Percentiles rank a stretch among this genome's conserved stretches.
Evolutionary conservation across 2,113 vertebrate genomes (phyloP).

Genomic region (Stegostoma tigrinum): DNA sequence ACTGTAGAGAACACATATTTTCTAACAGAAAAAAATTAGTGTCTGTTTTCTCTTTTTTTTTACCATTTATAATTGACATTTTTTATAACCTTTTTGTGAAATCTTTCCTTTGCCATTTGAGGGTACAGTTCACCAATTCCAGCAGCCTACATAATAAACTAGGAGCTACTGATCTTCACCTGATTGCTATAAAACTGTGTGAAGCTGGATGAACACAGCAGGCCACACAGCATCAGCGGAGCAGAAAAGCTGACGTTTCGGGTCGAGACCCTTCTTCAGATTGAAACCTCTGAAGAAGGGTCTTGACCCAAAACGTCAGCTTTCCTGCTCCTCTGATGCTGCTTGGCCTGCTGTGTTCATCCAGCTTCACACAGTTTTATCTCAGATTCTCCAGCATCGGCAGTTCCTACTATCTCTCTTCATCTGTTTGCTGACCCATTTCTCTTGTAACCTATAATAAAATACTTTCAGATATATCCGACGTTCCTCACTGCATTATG

Average conservation of each 20-base stretch:
- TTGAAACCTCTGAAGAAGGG: too few species aligned
- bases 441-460: not conserved
- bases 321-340: too few species aligned
- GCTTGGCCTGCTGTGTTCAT: too few species aligned
- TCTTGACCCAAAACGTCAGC: too few species aligned
- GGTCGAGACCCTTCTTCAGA: too few species aligned
- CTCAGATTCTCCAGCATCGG: too few species aligned
- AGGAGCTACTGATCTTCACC: not conserved
- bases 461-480: not conserved
- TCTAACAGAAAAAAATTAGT: not conserved
- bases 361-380: too few species aligned
- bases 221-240: too few species aligned
- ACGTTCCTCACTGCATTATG: not conserved
- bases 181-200: too few species aligned
- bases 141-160: not conserved
- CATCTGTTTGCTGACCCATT: not conserved
- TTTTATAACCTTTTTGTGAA: not conserved
- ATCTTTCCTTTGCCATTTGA: not conserved
- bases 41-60: not conserved
- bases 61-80: not conserved
- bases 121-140: not conserved
- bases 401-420: too few species aligned
- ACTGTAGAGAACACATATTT: not conserved
- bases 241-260: too few species aligned
- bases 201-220: too few species aligned